These are phyloP conservation scores for Coilia nasus DNA, from an alignment of 2,797 vertebrate genomes.

Conservation along the genomic window DNA sequence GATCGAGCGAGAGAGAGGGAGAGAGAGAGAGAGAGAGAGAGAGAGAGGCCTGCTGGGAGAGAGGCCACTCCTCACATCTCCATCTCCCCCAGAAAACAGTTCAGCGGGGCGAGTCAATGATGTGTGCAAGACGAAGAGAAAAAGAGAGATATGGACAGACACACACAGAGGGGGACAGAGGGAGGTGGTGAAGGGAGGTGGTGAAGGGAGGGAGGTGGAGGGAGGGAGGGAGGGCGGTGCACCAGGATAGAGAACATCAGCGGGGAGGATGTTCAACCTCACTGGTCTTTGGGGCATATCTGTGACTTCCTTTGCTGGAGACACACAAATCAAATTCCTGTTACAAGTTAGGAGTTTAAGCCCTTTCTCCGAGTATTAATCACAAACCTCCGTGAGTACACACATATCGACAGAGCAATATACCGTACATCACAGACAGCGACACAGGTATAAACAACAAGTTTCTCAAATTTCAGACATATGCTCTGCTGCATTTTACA, in stretches of 20 bases:
- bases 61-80: not conserved
- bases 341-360: not conserved
- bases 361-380: too few relatives aligned
- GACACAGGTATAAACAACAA: too few relatives aligned
- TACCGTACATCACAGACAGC: too few relatives aligned
- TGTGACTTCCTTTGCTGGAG: not conserved
- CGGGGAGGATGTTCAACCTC: not conserved
- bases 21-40: not conserved
- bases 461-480: too few relatives aligned
- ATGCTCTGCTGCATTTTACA: too few relatives aligned
- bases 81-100: conserved; percentile 14
- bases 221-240: not conserved
- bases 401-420: too few relatives aligned
- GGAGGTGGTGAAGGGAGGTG: not conserved
- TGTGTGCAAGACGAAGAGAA: not conserved
- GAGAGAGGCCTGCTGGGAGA: not conserved
- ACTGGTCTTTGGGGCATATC: not conserved
- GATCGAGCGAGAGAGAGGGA: not conserved
- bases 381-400: too few relatives aligned
- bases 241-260: not conserved
- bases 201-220: not conserved
- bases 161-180: not conserved
- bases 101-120: conserved; percentile 17
- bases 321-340: not conserved
- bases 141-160: not conserved